Base-by-base conservation (phyloP, 2,113 vertebrate species). In the Proteles cristata region DNA sequence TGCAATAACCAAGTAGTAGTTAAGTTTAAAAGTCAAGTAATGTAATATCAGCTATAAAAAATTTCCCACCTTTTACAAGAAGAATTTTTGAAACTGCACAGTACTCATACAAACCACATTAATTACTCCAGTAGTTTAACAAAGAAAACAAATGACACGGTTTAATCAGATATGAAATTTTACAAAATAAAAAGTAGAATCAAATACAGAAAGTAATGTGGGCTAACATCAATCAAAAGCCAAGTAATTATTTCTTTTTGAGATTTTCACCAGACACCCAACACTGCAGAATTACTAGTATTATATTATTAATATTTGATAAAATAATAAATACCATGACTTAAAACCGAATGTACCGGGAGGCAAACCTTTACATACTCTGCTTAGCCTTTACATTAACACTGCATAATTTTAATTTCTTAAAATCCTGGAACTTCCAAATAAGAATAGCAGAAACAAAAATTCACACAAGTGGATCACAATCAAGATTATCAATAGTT, bases 351-450 rank as follows among this genome's bases (percentile, higher is more conserved):
- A 63, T 33, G 21, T 10, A 76, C 1, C 73, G 23, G 58, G 39
- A 61, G 92, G 21, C 16, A 97, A 88, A 80, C 6, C 14, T 11
- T 84, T 87, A 77, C 26, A 39, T 11, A 88, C 9, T 39, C 80
- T 58, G n/a, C 53, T 65, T 68, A 61, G 58, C 58, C 58, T 61
- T 61, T 23, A 61, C 21, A 23, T 61, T 61, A 90, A 61, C 21
- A 84, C 16, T 48, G 58, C 2, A 8, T 61, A 53, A 90, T 79
- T 93, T 48, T 68, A 80, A 80, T 94, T 95, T 96, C 19, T 96
- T 83, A 77, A 95, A 96, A 94, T 74, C 80, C 48, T 85, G 11
- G 61, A 76, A 95, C 95, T 96, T 90, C 86, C 31, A 89, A 92
- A 90, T 86, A 84, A 95, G 2, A 85, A 16, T 15, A 77, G 39